Base-by-base conservation (phyloP, 2,888 invertebrate genomes). In the Galerucella nymphaeae region DNA sequence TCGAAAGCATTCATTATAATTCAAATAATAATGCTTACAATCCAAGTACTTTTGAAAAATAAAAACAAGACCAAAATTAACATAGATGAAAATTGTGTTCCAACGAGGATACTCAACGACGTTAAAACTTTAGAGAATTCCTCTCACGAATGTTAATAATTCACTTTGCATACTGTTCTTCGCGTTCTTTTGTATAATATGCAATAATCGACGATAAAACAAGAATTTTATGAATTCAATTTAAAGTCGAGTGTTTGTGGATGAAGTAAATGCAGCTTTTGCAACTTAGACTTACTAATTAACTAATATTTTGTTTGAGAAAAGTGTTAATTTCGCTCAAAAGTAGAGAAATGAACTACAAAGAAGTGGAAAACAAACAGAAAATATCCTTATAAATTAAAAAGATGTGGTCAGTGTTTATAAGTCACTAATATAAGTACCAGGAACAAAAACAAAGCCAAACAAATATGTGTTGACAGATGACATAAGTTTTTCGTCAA, bases 101-200 rank as follows among this genome's bases (percentile, higher is more conserved):
- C 84, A 42, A 62, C 42, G 84, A 85, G 84, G 84, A 84, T 85
- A 85, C 84, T 84, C 83, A 10, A 82, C 48, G 80, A 83, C 83
- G 84, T 85, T 85, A 85, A 85, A 86, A 84, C 82, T 84, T 82
- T 81, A 78, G 77, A 82, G 83, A 84, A 82, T 84, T 84, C 84
- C 84, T 84, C 85, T 86, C 86, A 85, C 85, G 86, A 86, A 86
- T 86, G 85, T 84, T 86, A 86, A 86, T 86, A 86, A 86, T 86
- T 85, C 85, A 86, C 85, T 86, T 86, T 86, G 85, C 86, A 86
- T 86, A 85, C 80, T 82, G 79, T 78, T 77, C 76, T 75, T 67
- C 79, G 81, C 80, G 81, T 83, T 82, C 82, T 83, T 69, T 83
- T 83, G 83, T 83, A 83, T 83, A 84, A 84, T 83, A 81, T 82